phyloP scores from a whole-genome alignment of 2,888 invertebrate species.

The Galeopsomyia nigrocyanea region DNA sequence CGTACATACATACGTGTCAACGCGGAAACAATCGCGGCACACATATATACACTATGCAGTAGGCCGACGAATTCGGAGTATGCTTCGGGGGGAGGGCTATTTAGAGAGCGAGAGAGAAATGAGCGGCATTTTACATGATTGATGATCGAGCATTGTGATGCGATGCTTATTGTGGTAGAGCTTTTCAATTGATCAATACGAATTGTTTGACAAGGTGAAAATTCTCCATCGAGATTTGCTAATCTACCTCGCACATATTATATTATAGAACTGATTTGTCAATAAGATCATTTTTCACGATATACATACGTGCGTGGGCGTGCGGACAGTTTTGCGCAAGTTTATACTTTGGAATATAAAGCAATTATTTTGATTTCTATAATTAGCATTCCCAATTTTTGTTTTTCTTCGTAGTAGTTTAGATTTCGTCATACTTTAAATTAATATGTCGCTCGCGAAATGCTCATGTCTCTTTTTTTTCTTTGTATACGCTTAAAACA shows the following conservation, averaged over 20 bases:
- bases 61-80: conserved; percentile 10
- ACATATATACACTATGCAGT: background rate
- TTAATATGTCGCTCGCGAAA: no score
- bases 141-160: background rate
- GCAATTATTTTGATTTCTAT: no score
- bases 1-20: background rate
- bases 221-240: background rate
- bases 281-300: no score
- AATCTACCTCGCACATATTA: background rate
- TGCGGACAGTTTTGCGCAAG: no score
- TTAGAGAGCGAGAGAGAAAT: background rate
- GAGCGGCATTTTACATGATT: conserved; percentile 3
- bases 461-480: background rate
- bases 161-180: background rate
- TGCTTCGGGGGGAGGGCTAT: background rate
- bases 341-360: no score
- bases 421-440: no score
- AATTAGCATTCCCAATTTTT: no score
- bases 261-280: no score
- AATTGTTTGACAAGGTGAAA: background rate
- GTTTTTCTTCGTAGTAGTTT: no score
- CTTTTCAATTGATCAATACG: background rate
- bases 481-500: background rate
- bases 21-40: conserved; percentile 4
- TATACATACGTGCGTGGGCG: no score